These are phyloP conservation scores for Agrochola circellaris DNA, from an alignment of 2,888 invertebrate genomes.

Conservation along the genomic window DNA sequence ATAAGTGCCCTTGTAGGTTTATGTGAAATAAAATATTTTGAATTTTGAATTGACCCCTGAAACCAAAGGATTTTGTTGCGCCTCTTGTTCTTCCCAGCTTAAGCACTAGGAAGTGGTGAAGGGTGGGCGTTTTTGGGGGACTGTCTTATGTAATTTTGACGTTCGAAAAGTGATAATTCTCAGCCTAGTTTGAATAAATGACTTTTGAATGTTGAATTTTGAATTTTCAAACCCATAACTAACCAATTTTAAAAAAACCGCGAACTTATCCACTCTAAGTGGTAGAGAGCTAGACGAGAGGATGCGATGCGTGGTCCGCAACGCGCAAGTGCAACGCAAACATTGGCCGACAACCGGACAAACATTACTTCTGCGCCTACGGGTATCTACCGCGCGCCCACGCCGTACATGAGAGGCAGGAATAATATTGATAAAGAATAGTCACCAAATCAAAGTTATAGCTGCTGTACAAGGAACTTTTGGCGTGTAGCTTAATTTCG, in stretches of 20 bases:
- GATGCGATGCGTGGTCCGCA: conserved; percentile 39
- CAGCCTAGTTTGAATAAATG: no score
- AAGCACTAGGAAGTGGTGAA: no score
- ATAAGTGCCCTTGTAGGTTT: no score
- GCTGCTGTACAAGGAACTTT: neutral
- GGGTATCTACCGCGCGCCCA: conserved; percentile 31
- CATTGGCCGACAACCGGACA: conserved; percentile 57
- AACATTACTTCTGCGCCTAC: conserved; percentile 50
- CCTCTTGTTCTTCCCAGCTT: no score
- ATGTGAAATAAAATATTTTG: no score
- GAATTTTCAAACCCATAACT: neutral
- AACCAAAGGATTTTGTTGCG: no score
- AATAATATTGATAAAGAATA: conserved; percentile 29
- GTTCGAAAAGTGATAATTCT: no score
- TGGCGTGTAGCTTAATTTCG: no score
- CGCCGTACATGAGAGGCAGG: neutral
- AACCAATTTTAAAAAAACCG: conserved; percentile 20
- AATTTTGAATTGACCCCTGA: no score
- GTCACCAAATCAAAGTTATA: conserved; percentile 17
- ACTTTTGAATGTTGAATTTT: no score
- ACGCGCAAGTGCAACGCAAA: conserved; percentile 62
- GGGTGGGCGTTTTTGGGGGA: no score
- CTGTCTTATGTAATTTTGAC: no score
- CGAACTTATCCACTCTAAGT: conserved; percentile 30
- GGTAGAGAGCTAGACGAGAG: conserved; percentile 15